Percentiles rank a stretch among this genome's conserved stretches.
Conservation (phyloP, 1,140 invertebrate species). For the Meteorus sp. region DNA sequence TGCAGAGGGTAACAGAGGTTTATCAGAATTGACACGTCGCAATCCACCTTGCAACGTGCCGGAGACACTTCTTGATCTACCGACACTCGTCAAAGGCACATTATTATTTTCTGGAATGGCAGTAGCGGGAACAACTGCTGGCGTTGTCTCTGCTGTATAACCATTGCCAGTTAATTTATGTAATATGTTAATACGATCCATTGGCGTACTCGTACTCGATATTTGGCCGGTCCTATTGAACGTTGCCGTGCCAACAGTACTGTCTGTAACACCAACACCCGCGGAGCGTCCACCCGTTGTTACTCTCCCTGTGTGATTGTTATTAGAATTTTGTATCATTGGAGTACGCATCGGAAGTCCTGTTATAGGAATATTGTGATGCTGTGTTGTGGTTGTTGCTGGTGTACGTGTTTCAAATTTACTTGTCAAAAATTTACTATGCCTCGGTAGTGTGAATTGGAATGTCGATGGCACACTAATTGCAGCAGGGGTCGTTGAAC, state of each 20-base stretch:
- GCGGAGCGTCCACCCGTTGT: conserved; percentile 38
- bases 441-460: conserved; percentile 50
- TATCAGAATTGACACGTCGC: conserved; percentile 46
- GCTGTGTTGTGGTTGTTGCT: conserved; percentile 33
- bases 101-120: conserved; percentile 49
- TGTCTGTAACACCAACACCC: conserved; percentile 43
- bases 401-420: conserved; percentile 48
- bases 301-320: conserved; percentile 46
- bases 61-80: conserved; percentile 41
- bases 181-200: conserved; percentile 49
- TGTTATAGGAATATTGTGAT: conserved; percentile 33
- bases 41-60: conserved; percentile 48
- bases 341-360: conserved; percentile 46
- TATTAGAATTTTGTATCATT: conserved; percentile 47
- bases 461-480: conserved; percentile 43
- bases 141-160: conserved; percentile 22
- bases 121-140: conserved; percentile 36
- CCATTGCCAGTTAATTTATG: conserved; percentile 35
- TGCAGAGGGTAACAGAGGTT: conserved; percentile 49
- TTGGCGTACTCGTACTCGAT: conserved; percentile 52
- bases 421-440: conserved; percentile 46
- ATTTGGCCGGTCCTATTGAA: conserved; percentile 50
- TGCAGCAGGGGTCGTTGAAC: conserved; percentile 33
- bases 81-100: conserved; percentile 35
- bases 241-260: conserved; percentile 39